Evolutionary conservation across 23 tunicate species (phyloP).

Genomic region (Halocynthia roretzi): DNA sequence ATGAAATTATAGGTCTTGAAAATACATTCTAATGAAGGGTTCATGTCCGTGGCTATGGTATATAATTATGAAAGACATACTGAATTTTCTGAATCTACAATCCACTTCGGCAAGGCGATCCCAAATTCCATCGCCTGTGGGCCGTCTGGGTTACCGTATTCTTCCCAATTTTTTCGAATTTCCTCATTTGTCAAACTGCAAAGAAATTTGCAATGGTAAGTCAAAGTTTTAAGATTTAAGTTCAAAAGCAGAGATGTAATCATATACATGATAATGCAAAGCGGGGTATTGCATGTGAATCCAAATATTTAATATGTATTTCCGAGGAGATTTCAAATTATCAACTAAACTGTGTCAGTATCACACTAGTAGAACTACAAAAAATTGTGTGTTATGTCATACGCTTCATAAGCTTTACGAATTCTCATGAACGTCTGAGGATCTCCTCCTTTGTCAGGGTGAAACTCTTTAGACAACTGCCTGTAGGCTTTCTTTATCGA

Average conservation of each 20-base stretch:
- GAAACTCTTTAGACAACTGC: constrained; percentile 60
- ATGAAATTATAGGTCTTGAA: too few relatives aligned
- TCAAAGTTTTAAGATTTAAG: not conserved
- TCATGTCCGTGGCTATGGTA: not conserved
- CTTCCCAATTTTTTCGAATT: constrained; percentile 73
- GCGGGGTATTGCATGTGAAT: not conserved
- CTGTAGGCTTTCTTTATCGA: constrained; percentile 67
- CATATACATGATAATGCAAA: not conserved
- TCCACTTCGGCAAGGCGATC: constrained; percentile 97
- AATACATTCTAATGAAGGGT: too few relatives aligned
- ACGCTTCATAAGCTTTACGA: constrained; percentile 84
- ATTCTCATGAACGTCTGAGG: constrained; percentile 76
- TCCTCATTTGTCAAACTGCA: constrained; percentile 49
- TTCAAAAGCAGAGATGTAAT: not conserved
- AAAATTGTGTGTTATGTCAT: too few relatives aligned
- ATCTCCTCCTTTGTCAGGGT: constrained; percentile 95
- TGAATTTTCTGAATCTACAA: constrained; percentile 91
- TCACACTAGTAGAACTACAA: too few relatives aligned
- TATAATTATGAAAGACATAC: not conserved
- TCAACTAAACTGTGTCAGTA: too few relatives aligned
- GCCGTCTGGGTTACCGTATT: constrained; percentile 92
- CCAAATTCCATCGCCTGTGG: constrained; percentile 87
- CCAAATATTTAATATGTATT: not conserved
- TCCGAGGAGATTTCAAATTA: too few relatives aligned
- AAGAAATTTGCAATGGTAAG: not conserved